Base-by-base conservation (phyloP, 2,888 invertebrate species). In the Lasioglossum calceatum region DNA sequence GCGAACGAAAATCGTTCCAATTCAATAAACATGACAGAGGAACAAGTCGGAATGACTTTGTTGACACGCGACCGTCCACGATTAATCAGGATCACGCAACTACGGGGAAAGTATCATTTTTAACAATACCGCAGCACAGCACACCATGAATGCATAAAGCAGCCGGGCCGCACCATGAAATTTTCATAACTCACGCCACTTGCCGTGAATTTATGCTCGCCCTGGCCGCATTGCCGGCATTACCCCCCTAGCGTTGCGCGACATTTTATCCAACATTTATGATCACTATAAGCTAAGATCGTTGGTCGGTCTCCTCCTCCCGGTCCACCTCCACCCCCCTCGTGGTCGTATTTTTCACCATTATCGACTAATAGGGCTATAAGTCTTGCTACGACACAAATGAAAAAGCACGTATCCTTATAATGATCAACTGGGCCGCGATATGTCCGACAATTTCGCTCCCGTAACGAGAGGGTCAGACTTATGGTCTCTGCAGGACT, bases 241-340 rank as follows among this genome's bases (percentile, higher is more conserved):
- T 89, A 88, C 88, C 81, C 73, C 79, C 84, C 81, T 79, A 23
- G 89, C 87, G 88, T 82, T 80, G 85, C 87, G 88, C 93, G 93
- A 93, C 92, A 91, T 92, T 93, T 92, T 92, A 93, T 93, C 92
- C 90, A 85, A 89, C 92, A 92, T 93, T 93, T 92, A 93, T 87
- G 93, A 92, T 90, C 90, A 81, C 90, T 90, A 92, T 93, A 92
- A 92, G 88, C 84, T 85, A 88, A 92, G 92, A 92, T 92, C 93
- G 91, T 93, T 92, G 92, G 61, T 27, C 61, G 61, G 27, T 61
- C 61, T 61, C 32, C 64, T 16, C 5, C 16, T 1, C 16, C 64
- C 16, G 14, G 7, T 32, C 64, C 32, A 1, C 64, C 64, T 1
- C 64, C 0, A 5, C 64, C 64, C 32, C 64, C 14, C 64, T 84